These are phyloP conservation scores for Petrolisthes manimaculis DNA, from an alignment of 2,888 invertebrate species.

Conservation along the genomic window DNA sequence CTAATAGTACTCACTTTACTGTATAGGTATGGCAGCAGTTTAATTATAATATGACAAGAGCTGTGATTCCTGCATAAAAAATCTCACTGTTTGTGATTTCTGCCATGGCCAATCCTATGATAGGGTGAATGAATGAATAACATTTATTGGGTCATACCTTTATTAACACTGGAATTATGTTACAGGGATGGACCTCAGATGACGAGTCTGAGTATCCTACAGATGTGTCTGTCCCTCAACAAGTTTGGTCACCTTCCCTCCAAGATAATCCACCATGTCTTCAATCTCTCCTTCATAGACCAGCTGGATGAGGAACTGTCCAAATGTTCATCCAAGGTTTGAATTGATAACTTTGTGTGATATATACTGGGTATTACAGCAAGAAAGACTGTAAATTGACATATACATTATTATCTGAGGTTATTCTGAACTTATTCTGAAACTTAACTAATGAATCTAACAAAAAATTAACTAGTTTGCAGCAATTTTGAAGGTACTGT, in stretches of 20 bases:
- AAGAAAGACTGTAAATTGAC: not conserved
- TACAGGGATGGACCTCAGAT: slow-evolving; percentile 74
- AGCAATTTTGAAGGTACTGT: no score
- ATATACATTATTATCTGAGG: not conserved
- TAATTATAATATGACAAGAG: no score
- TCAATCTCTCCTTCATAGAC: slow-evolving; percentile 76
- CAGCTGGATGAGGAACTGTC: slow-evolving; percentile 75
- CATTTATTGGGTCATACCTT: not conserved
- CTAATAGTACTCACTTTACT: no score
- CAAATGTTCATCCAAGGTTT: slow-evolving; percentile 74
- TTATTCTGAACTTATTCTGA: no score
- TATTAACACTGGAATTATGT: slow-evolving; percentile 50
- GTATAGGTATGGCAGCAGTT: no score
- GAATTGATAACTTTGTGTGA: not conserved
- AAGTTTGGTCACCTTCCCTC: slow-evolving; percentile 74
- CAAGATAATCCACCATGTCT: slow-evolving; percentile 74
- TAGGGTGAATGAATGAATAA: no score
- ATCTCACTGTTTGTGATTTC: no score
- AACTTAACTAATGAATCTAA: no score
- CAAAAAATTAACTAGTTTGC: no score
- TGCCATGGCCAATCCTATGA: no score
- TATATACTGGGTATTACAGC: no score
- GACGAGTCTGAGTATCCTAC: slow-evolving; percentile 73
- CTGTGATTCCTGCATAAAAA: no score
- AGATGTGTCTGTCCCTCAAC: slow-evolving; percentile 73